phyloP scores from a whole-genome alignment of 2,888 invertebrate species.

The Calliopum simillimum region DNA sequence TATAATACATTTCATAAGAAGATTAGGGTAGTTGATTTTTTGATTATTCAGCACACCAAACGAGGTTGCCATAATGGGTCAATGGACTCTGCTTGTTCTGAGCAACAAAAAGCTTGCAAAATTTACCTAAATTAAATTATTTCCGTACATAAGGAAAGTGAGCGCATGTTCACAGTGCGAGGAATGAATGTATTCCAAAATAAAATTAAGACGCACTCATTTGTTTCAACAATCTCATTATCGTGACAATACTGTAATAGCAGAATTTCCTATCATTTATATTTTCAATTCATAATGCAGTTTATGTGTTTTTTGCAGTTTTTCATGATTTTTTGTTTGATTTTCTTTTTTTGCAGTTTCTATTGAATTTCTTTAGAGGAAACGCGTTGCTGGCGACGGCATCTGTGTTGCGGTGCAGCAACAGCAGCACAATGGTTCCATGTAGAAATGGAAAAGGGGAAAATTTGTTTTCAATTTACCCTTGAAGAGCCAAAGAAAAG shows the following conservation, averaged over 20 bases:
- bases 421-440: neutral
- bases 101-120: too few species aligned
- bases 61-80: too few species aligned
- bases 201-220: too few species aligned
- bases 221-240: too few species aligned
- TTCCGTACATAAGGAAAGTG: too few species aligned
- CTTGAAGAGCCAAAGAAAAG: constrained; percentile 22
- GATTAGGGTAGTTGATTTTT: too few species aligned
- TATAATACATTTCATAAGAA: too few species aligned
- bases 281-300: constrained; percentile 11
- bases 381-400: constrained; percentile 5
- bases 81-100: too few species aligned
- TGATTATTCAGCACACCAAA: too few species aligned
- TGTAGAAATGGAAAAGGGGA: neutral
- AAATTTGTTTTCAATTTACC: constrained; percentile 12
- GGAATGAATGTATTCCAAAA: too few species aligned
- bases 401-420: constrained; percentile 2
- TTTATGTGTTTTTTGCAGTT: constrained; percentile 15
- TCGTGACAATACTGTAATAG: neutral
- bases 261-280: constrained; percentile 12
- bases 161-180: too few species aligned
- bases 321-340: neutral
- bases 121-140: too few species aligned
- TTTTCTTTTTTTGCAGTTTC: neutral
- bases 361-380: neutral